phyloP scores from a whole-genome alignment of 2,888 invertebrate genomes.

The Habroteleia sp. region DNA sequence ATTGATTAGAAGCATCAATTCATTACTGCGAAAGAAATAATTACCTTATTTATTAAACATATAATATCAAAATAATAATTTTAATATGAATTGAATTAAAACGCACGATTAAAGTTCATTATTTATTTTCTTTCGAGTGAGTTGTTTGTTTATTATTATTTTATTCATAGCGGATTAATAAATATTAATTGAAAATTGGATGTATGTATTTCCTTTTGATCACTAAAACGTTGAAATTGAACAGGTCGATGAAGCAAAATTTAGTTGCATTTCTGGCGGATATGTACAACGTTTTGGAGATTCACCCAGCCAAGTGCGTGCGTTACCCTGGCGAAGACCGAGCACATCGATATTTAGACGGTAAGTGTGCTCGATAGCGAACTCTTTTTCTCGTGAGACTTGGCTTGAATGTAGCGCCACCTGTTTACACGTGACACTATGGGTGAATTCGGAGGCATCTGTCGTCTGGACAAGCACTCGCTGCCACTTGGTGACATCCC shows the following conservation, averaged over 20 bases:
- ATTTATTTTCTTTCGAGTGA: too few species aligned
- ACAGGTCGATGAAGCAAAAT: slow-evolving; percentile 91
- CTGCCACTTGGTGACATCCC: slow-evolving; percentile 44
- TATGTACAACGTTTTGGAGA: slow-evolving; percentile 95
- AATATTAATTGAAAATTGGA: too few species aligned
- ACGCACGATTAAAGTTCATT: too few species aligned
- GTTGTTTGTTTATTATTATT: too few species aligned
- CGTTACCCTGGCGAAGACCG: slow-evolving; percentile 89
- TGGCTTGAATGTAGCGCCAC: slow-evolving; percentile 47
- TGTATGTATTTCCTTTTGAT: too few species aligned
- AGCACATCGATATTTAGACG: slow-evolving; percentile 80
- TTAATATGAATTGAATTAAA: too few species aligned
- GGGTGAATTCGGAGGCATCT: slow-evolving; percentile 34
- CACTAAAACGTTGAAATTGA: too few species aligned
- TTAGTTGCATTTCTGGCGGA: slow-evolving; percentile 95
- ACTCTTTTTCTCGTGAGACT: slow-evolving; percentile 19
- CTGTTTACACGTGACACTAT: slow-evolving; percentile 25
- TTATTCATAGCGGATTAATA: too few species aligned
- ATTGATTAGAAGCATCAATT: too few species aligned
- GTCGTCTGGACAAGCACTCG: slow-evolving; percentile 33
- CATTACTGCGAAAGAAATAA: too few species aligned
- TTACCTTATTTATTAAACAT: too few species aligned
- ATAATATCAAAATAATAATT: too few species aligned
- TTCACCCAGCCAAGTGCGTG: slow-evolving; percentile 94
- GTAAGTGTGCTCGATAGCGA: slow-evolving; percentile 72